A percentile compares a stretch with the other conserved stretches of the same genome.
phyloP scores from a whole-genome alignment of 2,113 vertebrate species.

The Echinops telfairi region DNA sequence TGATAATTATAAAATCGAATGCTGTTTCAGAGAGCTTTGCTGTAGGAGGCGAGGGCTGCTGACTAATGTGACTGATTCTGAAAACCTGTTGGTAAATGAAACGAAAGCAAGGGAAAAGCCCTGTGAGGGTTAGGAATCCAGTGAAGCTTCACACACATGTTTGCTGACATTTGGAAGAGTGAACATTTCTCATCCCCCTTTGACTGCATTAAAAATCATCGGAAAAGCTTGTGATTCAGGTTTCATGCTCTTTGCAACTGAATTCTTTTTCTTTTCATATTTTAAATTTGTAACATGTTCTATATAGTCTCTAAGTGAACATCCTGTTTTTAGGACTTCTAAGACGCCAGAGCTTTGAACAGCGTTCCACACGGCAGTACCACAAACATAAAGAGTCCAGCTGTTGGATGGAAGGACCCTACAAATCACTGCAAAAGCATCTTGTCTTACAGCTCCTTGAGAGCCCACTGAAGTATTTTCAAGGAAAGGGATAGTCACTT shows the following conservation, averaged over 20 bases:
- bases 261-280: constrained; percentile 63
- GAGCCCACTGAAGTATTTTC: constrained; percentile 63
- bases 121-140: constrained; percentile 54
- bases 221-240: constrained; percentile 64
- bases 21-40: constrained; percentile 2
- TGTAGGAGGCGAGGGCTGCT: constrained; percentile 13
- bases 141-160: constrained; percentile 73
- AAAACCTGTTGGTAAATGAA: constrained; percentile 65
- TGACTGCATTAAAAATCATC: constrained; percentile 62
- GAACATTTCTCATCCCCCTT: constrained; percentile 73
- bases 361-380: constrained; percentile 63
- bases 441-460: constrained; percentile 63
- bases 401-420: constrained; percentile 72
- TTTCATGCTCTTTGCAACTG: constrained; percentile 72
- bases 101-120: constrained; percentile 41
- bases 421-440: constrained; percentile 77
- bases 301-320: constrained; percentile 72
- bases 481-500: constrained; percentile 70
- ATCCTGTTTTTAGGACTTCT: constrained; percentile 77
- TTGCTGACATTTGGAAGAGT: constrained; percentile 79
- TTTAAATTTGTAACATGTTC: constrained; percentile 76
- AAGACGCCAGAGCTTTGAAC: constrained; percentile 79
- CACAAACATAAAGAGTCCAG: constrained; percentile 73
- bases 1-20: background rate
- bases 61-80: constrained; percentile 52